Evolutionary conservation across 2,113 vertebrate species (phyloP).

Genomic region (Leptocoma aspasia): DNA sequence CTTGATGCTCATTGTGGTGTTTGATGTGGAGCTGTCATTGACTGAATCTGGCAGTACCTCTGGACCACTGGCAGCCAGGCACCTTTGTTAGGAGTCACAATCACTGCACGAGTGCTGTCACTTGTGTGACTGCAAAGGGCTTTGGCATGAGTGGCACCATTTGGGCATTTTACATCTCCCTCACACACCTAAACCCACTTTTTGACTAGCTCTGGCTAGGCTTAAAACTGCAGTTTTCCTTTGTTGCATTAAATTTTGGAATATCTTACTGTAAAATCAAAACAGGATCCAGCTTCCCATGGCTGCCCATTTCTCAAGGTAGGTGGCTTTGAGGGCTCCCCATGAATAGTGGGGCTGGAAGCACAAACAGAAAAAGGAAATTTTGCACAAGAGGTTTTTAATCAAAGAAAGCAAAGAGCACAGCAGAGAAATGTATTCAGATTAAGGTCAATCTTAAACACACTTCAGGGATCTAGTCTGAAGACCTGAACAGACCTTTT

Average conservation of each 20-base stretch:
- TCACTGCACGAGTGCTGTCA: background rate
- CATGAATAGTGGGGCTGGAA: background rate
- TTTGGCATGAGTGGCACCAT: background rate
- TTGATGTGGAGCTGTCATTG: background rate
- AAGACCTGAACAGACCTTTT: background rate
- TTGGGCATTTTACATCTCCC: background rate
- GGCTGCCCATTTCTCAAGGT: background rate
- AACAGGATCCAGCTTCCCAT: background rate
- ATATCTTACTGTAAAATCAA: background rate
- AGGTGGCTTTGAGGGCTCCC: background rate
- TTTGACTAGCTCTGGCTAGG: background rate
- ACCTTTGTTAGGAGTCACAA: background rate
- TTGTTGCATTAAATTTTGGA: background rate
- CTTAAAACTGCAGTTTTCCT: background rate
- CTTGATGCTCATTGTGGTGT: background rate
- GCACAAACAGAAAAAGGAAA: background rate
- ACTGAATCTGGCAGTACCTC: background rate
- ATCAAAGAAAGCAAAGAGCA: background rate
- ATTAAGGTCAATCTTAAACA: background rate
- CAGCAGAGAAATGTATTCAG: background rate
- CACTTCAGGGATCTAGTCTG: background rate
- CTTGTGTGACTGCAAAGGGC: background rate
- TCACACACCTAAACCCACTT: background rate
- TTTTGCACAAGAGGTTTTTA: background rate
- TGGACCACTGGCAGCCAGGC: fast-evolving